These are phyloP conservation scores for Pocillopora verrucosa DNA, from an alignment of 64 coral and sea anemone species.

Conservation along the genomic window DNA sequence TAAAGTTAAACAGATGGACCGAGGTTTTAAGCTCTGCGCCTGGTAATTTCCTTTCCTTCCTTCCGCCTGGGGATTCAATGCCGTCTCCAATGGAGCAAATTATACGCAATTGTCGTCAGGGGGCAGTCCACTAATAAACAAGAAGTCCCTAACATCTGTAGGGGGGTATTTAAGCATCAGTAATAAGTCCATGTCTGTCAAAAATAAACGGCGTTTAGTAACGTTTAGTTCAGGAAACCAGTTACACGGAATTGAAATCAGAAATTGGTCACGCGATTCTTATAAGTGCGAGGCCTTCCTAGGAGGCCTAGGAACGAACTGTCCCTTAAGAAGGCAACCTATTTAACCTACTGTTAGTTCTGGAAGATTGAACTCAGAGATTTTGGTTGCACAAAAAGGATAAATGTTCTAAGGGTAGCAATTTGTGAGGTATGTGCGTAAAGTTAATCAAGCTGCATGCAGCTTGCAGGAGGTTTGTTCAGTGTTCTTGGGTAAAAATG, in stretches of 20 bases:
- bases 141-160: no score
- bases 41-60: no score
- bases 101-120: no score
- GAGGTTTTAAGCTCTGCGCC: no score
- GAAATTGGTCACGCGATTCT: constrained; percentile 15
- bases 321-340: background rate
- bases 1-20: no score
- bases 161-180: no score
- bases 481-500: background rate
- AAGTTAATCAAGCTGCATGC: background rate
- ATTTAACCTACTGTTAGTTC: background rate
- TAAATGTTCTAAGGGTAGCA: background rate
- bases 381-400: no score
- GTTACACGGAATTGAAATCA: background rate
- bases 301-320: background rate
- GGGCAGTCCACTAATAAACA: no score
- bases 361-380: background rate
- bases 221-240: background rate
- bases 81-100: no score
- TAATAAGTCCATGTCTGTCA: background rate
- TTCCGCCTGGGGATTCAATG: no score
- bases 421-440: background rate
- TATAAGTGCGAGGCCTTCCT: background rate
- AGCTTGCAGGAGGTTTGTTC: background rate
- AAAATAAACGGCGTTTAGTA: background rate